Evolutionary conservation across 64 coral and sea anemone genomes (phyloP), one percentile per base, ranked within the genome.

Genomic region (Astreopora myriophthalma): DNA sequence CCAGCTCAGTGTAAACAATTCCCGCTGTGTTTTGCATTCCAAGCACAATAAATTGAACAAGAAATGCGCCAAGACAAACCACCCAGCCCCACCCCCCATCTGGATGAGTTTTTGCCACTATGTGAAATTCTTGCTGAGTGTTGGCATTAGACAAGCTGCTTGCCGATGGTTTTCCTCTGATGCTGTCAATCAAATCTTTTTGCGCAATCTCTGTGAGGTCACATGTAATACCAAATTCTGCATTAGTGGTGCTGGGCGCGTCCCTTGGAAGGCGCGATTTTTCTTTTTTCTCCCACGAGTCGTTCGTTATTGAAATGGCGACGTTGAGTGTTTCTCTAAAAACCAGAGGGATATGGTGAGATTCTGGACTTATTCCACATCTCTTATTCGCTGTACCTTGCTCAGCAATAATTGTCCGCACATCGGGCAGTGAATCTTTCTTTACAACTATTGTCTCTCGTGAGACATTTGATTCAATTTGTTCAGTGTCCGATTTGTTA

Each of bases 11-110:
- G 76, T 95, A 95, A 23, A 95, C 95, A 75, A 99, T 93, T 51
- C 97, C 97, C 8, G 93, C 94, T 1, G 94, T 88, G 73, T 99
- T 99, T 68, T 99, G 94, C 58, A 95, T 94, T 58, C 97, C 97
- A 51, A 99, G 91, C 28, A 90, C 93, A 2, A 99, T 89, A 91
- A 99, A 99, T 73, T 99, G 94, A 35, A 90, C 88, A 32, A 99
- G 52, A 94, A 99, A 99, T 55, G 97, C 92, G 14, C 91, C 97
- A 19, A 93, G 35, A 76, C 97, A 99, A 36, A 96, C 91, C 0
- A 99, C 31, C 94, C 91, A 99, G 3, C 97, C 97, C 97, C 97
- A 99, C 19, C 94, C 91, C 17, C 94, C 97, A 30, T 95, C 94
- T 1, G 94, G 96, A 16, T 93, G 85, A 22, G 71, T 72, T 83